A percentile compares a stretch with the other conserved stretches of the same genome.
Evolutionary conservation across 1,140 invertebrate genomes (phyloP).

Genomic region (Drosophila novamexicana): DNA sequence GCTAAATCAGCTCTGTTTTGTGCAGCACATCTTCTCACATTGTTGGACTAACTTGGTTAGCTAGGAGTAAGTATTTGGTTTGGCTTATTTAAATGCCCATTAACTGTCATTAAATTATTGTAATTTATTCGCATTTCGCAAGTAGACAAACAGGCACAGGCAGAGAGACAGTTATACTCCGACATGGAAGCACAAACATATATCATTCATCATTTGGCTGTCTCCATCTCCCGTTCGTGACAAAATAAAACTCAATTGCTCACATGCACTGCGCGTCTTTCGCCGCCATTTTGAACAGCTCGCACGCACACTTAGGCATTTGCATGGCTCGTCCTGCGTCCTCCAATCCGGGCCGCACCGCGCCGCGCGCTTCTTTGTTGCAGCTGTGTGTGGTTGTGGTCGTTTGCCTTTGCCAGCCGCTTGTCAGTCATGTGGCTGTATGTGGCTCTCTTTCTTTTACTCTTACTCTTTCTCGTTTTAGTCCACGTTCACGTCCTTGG

Average conservation of each 20-base stretch:
- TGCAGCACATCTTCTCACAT: slow-evolving; percentile 22
- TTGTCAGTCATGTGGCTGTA: slow-evolving; percentile 69
- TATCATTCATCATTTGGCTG: slow-evolving; percentile 38
- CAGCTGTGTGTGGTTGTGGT: slow-evolving; percentile 40
- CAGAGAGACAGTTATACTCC: neutral
- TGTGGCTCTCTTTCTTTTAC: slow-evolving; percentile 32
- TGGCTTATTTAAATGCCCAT: slow-evolving; percentile 44
- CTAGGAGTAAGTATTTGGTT: slow-evolving; percentile 20
- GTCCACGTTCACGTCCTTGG: slow-evolving; percentile 30
- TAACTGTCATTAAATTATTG: slow-evolving; percentile 60
- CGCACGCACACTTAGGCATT: slow-evolving; percentile 56
- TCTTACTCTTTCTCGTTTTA: neutral
- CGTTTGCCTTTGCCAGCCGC: slow-evolving; percentile 50
- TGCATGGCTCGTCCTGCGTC: slow-evolving; percentile 30
- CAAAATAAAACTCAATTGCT: slow-evolving; percentile 60
- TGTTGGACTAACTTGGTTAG: slow-evolving; percentile 3
- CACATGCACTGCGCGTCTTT: slow-evolving; percentile 50
- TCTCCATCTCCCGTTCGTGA: slow-evolving; percentile 28
- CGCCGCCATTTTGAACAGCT: slow-evolving; percentile 34
- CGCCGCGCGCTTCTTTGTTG: slow-evolving; percentile 38
- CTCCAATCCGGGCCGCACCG: neutral
- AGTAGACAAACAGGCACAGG: slow-evolving; percentile 4
- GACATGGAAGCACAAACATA: slow-evolving; percentile 23
- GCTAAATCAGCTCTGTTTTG: neutral
- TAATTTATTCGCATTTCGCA: slow-evolving; percentile 35